phyloP scores from a whole-genome alignment of 2,797 vertebrate species.

The Tympanoctomys barrerae region DNA sequence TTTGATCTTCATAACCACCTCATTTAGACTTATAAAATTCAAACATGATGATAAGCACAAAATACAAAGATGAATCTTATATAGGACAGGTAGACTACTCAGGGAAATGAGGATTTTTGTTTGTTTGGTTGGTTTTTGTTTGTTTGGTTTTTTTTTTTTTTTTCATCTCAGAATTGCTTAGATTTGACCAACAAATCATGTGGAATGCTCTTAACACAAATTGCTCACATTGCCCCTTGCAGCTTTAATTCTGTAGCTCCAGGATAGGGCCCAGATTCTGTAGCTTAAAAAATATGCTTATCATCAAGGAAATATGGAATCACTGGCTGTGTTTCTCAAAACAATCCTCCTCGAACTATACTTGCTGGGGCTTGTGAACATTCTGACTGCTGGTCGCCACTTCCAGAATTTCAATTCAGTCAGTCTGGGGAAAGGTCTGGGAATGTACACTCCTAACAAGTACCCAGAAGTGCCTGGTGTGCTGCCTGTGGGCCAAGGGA shows the following conservation, averaged over 20 bases:
- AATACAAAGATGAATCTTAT: not conserved
- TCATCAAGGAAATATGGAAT: not conserved
- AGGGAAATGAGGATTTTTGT: not conserved
- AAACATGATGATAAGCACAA: not conserved
- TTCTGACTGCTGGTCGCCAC: not conserved
- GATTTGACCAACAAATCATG: not conserved
- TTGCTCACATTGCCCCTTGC: not conserved
- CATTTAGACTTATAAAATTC: constrained; percentile 4
- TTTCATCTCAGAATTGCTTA: not conserved
- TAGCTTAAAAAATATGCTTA: not conserved
- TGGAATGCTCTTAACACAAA: not conserved
- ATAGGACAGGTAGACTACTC: not conserved
- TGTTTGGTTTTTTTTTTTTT: not conserved
- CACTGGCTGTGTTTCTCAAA: not conserved
- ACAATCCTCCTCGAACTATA: not conserved
- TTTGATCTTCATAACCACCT: not conserved
- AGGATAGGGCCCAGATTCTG: not conserved
- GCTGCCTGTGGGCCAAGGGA: not conserved
- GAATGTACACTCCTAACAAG: not conserved
- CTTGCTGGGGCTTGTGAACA: not conserved
- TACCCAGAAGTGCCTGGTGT: not conserved
- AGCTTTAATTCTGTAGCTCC: not conserved
- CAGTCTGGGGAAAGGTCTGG: not conserved
- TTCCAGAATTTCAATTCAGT: not conserved
- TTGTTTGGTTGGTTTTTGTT: not conserved